Evolutionary conservation across 2,113 vertebrate genomes (phyloP), one percentile per base, ranked within the genome.

Genomic region (Meles meles): DNA sequence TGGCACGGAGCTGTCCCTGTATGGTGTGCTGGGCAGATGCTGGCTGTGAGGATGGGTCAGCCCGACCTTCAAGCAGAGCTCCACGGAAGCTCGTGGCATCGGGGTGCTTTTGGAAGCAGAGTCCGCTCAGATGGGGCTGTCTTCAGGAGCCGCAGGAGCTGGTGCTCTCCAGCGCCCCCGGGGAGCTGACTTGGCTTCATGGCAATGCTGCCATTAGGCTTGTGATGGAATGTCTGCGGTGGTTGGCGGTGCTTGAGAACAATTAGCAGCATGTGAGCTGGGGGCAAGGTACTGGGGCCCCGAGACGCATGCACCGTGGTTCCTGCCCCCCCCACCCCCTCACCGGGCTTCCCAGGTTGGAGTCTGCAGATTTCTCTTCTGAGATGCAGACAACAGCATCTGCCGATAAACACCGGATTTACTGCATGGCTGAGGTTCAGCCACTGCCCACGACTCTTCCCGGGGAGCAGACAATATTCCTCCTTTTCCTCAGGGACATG

Each of bases 151-250:
- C 6, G 14, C 7, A 23, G 39, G 67, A 31, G 2, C 9, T 2
- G 0, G 0, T 29, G 23, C 42, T 25, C 27, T 69, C 10, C 11
- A 27, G 6, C 3, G 6, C 6, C 65, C 23, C 27, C 0, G 1
- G n/a, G 55, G n/a, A 76, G 29, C 47, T 52, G 31, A 15, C 27
- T 21, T 34, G 52, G 39, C 15, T 93, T 76, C 4, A 34, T 0
- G 37, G 20, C 2, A 5, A 13, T 42, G 37, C 27, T 85, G 57
- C 12, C 39, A 0, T 49, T 29, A 79, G 52, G 11, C 11, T 39
- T 14, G 20, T 72, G 74, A 61, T 61, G 39, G 34, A 27, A 34
- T 8, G 34, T 49, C 55, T 29, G n/a, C 9, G 0, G 10, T 0
- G 0, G 42, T 61, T 23, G 47, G 29, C 3, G 0, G 11, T 3